phyloP scores from a whole-genome alignment of 2,113 vertebrate species.

The Danionella cerebrum region DNA sequence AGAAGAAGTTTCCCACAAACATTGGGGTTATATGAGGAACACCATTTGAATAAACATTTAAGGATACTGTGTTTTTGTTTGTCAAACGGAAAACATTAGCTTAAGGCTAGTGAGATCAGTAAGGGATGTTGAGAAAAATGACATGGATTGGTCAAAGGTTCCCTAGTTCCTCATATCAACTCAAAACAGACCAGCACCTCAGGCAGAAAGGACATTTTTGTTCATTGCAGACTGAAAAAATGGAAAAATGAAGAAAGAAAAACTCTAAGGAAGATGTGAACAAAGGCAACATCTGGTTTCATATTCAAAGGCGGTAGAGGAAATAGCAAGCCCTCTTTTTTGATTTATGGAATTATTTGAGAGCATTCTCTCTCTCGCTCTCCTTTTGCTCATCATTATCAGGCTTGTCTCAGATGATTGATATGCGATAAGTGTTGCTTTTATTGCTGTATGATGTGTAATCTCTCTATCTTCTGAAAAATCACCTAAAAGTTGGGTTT shows the following conservation, averaged over 20 bases:
- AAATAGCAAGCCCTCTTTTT: slow-evolving; percentile 81
- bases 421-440: too few relatives aligned
- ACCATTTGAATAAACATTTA: slow-evolving; percentile 19
- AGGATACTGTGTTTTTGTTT: slow-evolving; percentile 16
- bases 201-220: slow-evolving; percentile 76
- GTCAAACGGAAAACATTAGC: slow-evolving; percentile 17
- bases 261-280: slow-evolving; percentile 63
- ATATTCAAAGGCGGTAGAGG: slow-evolving; percentile 77
- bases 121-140: slow-evolving; percentile 22
- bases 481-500: too few relatives aligned
- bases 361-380: slow-evolving; percentile 36
- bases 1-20: not conserved
- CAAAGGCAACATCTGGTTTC: slow-evolving; percentile 86
- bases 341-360: slow-evolving; percentile 83
- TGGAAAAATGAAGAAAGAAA: slow-evolving; percentile 73
- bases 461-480: too few relatives aligned
- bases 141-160: slow-evolving; percentile 55
- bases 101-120: slow-evolving; percentile 20
- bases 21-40: not conserved
- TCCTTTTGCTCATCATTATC: not conserved
- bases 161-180: slow-evolving; percentile 66
- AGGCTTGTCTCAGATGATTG: not conserved
- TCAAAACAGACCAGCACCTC: slow-evolving; percentile 75
- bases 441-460: too few relatives aligned
- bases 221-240: slow-evolving; percentile 61